A percentile compares a stretch with the other conserved stretches of the same genome.
These are phyloP conservation scores for Chloroceryle aenea DNA, from an alignment of 2,113 vertebrate genomes.

Conservation along the genomic window DNA sequence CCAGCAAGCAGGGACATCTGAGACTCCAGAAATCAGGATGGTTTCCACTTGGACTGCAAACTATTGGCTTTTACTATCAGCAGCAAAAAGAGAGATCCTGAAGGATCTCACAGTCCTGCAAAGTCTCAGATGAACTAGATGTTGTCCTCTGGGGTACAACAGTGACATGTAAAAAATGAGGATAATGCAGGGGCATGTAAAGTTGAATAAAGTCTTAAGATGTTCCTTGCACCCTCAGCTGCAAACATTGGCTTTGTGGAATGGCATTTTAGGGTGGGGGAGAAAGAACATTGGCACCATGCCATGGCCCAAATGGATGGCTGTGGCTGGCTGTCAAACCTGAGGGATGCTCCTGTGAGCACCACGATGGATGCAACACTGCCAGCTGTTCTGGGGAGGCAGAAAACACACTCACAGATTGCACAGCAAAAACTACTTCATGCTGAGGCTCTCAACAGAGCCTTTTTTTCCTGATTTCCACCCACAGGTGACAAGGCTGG, in stretches of 20 bases:
- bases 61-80: neutral
- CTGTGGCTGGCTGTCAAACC: accelerated
- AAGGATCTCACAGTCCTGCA: neutral
- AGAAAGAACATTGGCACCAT: neutral
- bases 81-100: neutral
- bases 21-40: neutral
- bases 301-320: no score
- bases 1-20: neutral
- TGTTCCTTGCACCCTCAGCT: neutral
- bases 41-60: neutral
- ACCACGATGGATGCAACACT: accelerated
- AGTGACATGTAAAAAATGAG: neutral
- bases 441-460: neutral
- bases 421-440: neutral
- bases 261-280: neutral
- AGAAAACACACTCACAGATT: neutral
- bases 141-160: neutral
- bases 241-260: no score
- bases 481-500: accelerated
- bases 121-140: accelerated
- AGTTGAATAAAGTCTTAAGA: neutral
- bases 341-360: neutral
- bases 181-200: neutral
- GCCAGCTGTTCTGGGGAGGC: neutral
- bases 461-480: neutral